These are phyloP conservation scores for Synanceia verrucosa DNA, from an alignment of 2,797 vertebrate genomes.

Conservation along the genomic window DNA sequence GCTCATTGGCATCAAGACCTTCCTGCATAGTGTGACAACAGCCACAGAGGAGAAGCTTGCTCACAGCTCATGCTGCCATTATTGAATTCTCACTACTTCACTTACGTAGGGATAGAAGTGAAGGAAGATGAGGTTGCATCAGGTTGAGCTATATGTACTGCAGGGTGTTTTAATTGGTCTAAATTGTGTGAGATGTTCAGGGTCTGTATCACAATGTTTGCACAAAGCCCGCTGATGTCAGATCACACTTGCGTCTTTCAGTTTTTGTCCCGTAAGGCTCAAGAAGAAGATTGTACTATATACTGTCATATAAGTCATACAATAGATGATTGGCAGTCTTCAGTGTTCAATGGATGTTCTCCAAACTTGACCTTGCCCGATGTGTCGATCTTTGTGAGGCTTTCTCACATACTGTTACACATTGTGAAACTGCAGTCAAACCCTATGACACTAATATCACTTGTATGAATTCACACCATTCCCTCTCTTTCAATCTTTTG, in stretches of 20 bases:
- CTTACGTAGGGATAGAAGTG: background rate
- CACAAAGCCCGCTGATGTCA: too few species aligned
- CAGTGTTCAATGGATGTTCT: background rate
- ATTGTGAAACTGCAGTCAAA: background rate
- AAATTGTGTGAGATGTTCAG: background rate
- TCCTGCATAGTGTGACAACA: background rate
- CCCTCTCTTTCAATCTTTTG: slow-evolving; percentile 4
- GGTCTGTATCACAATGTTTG: background rate
- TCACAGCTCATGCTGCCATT: background rate
- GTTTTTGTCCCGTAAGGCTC: background rate
- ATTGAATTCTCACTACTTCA: background rate
- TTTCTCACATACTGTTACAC: background rate
- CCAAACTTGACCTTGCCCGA: background rate
- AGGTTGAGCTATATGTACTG: background rate
- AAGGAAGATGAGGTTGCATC: background rate
- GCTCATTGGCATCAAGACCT: background rate
- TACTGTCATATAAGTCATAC: background rate
- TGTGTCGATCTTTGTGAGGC: background rate
- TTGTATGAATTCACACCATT: background rate
- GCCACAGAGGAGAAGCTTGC: background rate
- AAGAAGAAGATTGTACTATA: background rate
- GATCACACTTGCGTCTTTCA: too few species aligned
- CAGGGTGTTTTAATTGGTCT: background rate
- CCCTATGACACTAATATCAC: background rate
- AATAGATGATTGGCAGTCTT: background rate